Percentiles rank a stretch among this genome's conserved stretches.
Evolutionary conservation across 1,140 invertebrate genomes (phyloP).

Genomic region (Druon quercuslanigerum): DNA sequence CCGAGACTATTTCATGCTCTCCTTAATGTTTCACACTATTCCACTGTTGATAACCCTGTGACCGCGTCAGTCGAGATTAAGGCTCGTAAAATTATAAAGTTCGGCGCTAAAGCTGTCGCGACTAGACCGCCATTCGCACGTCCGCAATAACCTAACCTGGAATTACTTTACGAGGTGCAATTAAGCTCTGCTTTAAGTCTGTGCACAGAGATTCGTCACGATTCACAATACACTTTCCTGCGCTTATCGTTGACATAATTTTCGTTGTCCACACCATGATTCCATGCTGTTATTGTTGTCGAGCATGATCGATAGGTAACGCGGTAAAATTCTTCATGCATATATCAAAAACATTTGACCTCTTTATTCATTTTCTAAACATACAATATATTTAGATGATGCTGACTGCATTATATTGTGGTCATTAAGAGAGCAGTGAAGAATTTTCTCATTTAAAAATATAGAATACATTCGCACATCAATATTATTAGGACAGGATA

Average conservation of each 20-base stretch:
- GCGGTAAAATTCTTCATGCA: too few relatives aligned
- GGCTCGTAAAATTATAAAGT: conserved; percentile 69
- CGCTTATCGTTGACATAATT: neutral
- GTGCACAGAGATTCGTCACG: conserved; percentile 33
- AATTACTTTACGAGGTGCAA: conserved; percentile 64
- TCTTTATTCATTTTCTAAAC: too few relatives aligned
- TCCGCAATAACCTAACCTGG: conserved; percentile 59
- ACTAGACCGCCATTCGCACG: conserved; percentile 60
- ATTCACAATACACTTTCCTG: neutral
- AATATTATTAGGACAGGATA: too few relatives aligned
- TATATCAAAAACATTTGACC: too few relatives aligned
- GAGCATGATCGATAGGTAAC: too few relatives aligned
- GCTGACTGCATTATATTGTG: too few relatives aligned
- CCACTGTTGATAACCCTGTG: conserved; percentile 44
- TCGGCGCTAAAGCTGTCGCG: conserved; percentile 58
- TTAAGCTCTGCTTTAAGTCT: conserved; percentile 47
- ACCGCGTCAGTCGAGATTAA: conserved; percentile 55
- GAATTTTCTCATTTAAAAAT: too few relatives aligned
- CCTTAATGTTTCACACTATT: conserved; percentile 42
- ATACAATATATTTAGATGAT: too few relatives aligned
- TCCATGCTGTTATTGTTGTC: too few relatives aligned
- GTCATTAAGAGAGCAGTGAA: too few relatives aligned
- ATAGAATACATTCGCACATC: too few relatives aligned
- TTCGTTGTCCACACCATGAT: too few relatives aligned
- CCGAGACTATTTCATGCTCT: conserved; percentile 42